Conservation (phyloP, 2,888 invertebrate genomes). For the Rotaria sp. region DNA sequence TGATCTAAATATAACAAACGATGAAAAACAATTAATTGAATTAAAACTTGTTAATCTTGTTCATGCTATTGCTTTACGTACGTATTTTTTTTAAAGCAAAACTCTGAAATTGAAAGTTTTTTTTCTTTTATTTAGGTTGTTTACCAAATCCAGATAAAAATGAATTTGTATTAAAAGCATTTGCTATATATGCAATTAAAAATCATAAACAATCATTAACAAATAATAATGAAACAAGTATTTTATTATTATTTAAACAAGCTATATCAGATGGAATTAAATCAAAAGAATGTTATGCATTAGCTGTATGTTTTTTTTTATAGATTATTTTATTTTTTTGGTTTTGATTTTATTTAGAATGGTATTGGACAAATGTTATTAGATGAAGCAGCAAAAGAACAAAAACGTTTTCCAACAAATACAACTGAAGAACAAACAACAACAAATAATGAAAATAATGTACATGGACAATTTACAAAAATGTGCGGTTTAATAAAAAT, state of each 20-base stretch:
- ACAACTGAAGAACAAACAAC: neutral
- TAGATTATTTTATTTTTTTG: neutral
- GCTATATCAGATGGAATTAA: neutral
- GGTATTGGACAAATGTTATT: neutral
- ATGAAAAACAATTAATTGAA: neutral
- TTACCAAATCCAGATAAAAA: constrained; percentile 8
- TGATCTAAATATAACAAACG: neutral
- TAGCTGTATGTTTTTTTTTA: neutral
- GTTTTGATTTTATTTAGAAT: neutral
- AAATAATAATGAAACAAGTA: neutral
- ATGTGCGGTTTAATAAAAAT: constrained; percentile 25
- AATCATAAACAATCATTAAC: neutral
- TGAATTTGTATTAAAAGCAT: constrained; percentile 24
- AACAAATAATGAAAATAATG: neutral
- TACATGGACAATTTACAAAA: neutral
- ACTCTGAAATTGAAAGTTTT: no score
- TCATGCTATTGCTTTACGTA: constrained; percentile 1
- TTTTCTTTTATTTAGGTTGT: neutral
- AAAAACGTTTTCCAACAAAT: constrained; percentile 18
- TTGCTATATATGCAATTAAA: constrained; percentile 5
- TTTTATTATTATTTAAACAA: constrained; percentile 19
- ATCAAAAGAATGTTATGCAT: constrained; percentile 18
- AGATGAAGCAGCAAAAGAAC: constrained; percentile 10
- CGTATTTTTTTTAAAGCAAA: neutral
- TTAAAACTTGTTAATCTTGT: constrained; percentile 21